Evolutionary conservation across 2,113 vertebrate species (phyloP).

Genomic region (Corythornis cristatus): DNA sequence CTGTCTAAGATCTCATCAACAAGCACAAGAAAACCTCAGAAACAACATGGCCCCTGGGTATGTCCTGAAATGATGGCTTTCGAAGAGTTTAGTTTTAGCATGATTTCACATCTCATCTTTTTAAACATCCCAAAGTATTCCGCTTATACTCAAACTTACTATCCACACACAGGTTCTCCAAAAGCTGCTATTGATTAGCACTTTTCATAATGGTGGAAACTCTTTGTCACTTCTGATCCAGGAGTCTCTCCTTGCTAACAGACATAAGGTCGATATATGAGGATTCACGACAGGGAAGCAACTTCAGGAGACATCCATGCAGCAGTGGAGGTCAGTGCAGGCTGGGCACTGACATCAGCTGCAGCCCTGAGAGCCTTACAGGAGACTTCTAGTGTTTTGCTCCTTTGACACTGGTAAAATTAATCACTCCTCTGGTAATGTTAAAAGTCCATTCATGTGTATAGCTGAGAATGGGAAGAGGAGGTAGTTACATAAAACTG

Average conservation of each 20-base stretch:
- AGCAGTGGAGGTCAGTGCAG: accelerated
- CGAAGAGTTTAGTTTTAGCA: background rate
- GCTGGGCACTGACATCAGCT: background rate
- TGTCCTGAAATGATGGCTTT: background rate
- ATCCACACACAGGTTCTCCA: background rate
- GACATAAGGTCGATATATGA: accelerated
- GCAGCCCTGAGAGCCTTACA: background rate
- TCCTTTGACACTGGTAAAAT: background rate
- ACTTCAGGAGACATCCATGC: accelerated
- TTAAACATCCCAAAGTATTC: background rate
- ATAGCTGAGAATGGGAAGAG: constrained; percentile 12
- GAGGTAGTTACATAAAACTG: constrained; percentile 28
- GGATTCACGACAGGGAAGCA: accelerated
- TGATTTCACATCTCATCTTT: background rate
- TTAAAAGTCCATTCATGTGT: background rate
- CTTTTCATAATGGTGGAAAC: background rate
- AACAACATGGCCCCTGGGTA: background rate
- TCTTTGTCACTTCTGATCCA: background rate
- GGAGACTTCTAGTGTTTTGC: background rate
- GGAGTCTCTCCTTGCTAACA: background rate
- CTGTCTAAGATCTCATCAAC: background rate
- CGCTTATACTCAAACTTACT: background rate
- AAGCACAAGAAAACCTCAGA: background rate
- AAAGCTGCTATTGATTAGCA: background rate
- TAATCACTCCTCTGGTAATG: background rate